These are phyloP conservation scores for Anableps anableps DNA, from an alignment of 2,797 vertebrate species.

Conservation along the genomic window DNA sequence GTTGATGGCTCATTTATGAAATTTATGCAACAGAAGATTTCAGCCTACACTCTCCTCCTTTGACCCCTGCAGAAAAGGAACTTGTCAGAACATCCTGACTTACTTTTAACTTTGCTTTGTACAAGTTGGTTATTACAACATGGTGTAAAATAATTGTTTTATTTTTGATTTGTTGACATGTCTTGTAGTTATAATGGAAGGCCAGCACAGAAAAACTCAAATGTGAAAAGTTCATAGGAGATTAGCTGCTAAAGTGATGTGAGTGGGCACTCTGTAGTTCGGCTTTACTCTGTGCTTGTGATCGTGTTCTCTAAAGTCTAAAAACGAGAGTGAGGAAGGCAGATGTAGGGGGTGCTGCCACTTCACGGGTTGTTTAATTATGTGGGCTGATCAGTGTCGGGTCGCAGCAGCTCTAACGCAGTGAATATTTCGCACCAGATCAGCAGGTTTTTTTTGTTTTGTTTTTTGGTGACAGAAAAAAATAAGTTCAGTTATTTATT, in stretches of 20 bases:
- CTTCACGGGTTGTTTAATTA: slow-evolving; percentile 22
- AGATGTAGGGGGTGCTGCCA: slow-evolving; percentile 9
- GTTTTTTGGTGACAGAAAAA: slow-evolving; percentile 41
- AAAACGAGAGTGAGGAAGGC: slow-evolving; percentile 26
- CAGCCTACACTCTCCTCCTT: background rate
- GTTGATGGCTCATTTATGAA: slow-evolving; percentile 1
- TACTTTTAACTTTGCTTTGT: slow-evolving; percentile 5
- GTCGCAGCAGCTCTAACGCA: slow-evolving; percentile 5
- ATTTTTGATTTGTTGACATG: slow-evolving; percentile 6
- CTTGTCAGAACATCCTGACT: background rate
- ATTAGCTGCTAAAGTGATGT: slow-evolving; percentile 31
- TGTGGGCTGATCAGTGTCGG: slow-evolving; percentile 39
- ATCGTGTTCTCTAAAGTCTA: slow-evolving; percentile 24
- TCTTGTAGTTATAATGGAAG: background rate
- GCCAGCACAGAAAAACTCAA: background rate
- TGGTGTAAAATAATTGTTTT: slow-evolving; percentile 2
- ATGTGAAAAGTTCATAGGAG: slow-evolving; percentile 17
- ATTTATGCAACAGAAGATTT: background rate
- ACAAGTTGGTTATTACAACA: background rate
- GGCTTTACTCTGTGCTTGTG: slow-evolving; percentile 12
- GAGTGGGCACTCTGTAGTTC: slow-evolving; percentile 18
- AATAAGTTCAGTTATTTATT: slow-evolving; percentile 47
- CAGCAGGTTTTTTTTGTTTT: slow-evolving; percentile 7
- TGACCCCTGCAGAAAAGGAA: slow-evolving; percentile 7
- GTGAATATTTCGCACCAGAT: slow-evolving; percentile 39